phyloP scores from a whole-genome alignment of 1,140 invertebrate genomes.

The Platorchestia sp. region DNA sequence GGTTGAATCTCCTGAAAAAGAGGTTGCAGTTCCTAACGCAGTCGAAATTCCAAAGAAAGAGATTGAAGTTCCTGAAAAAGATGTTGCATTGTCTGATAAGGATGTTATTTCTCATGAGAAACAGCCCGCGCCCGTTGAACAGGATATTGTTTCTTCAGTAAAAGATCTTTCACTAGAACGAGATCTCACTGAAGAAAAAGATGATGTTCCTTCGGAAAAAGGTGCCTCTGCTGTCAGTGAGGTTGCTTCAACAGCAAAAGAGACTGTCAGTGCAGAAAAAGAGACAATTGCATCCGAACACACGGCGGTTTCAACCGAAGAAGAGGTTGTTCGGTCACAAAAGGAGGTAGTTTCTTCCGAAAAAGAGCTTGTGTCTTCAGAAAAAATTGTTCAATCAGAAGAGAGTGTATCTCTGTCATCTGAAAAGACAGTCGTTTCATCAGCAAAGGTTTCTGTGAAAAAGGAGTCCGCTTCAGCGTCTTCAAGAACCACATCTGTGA shows the following conservation, averaged over 20 bases:
- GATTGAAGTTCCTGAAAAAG: neutral
- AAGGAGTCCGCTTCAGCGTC: neutral
- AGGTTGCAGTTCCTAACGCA: neutral
- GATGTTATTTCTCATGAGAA: neutral
- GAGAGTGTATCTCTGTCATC: neutral
- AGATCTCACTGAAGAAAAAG: neutral
- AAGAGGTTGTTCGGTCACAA: neutral
- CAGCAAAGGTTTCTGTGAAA: neutral
- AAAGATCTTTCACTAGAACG: neutral
- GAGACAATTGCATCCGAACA: neutral
- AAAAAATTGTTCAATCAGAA: neutral
- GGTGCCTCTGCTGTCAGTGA: neutral
- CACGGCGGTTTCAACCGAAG: neutral
- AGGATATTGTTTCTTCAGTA: neutral
- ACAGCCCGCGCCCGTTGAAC: neutral
- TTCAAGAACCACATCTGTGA: neutral
- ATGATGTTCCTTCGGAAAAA: neutral
- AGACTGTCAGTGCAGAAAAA: neutral
- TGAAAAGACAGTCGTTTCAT: neutral
- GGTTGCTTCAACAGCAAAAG: neutral
- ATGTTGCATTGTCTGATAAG: neutral
- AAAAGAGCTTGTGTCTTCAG: neutral
- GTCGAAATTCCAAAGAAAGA: neutral
- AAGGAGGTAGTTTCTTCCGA: neutral
- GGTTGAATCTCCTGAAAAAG: neutral